Base-by-base conservation (phyloP, 2,797 vertebrate species). In the Falco biarmicus region DNA sequence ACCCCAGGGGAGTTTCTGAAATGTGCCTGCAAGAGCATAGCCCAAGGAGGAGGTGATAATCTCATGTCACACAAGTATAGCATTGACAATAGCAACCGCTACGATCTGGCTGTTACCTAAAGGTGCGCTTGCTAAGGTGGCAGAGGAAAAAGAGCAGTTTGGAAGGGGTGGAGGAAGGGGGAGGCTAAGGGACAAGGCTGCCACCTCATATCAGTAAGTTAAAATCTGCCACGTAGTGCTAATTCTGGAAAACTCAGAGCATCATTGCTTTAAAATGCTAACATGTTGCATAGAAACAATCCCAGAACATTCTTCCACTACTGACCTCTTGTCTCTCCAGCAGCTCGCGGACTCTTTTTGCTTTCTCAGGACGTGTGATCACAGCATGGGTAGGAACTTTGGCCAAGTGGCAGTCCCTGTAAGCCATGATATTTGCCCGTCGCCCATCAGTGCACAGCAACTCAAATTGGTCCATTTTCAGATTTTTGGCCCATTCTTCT, bases 371-470 rank as follows among this genome's bases (percentile, higher is more conserved):
- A 6, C 98, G 98, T 0, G 99, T 98, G 66, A 99, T 82, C 66
- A 99, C 99, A 79, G 99, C 99, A 1, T 99, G 99, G 71, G 98
- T 98, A 5, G 99, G 98, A 37, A 98, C 99, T 6, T 3, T 1
- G 16, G 98, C 98, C 95, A 99, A 96, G 95, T 99, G 5, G 96
- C 99, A 99, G 2, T 4, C 41, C 6, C 2, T 13, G 54, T 92
- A 98, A 0, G 98, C 93, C 1, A 17, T 14, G 53, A 99, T n/a
- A 9, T 98, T 89, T 31, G 94, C 94, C 47, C 92, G 96, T 31
- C n/a, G 61, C 6, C 98, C 98, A 0, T 94, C 75, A 2, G 98
- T 98, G 93, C 99, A 99, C 82, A 99, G 97, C 81, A 99, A 87
- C 95, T 98, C 69, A 73, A 98, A 99, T 1, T 98, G 73, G 3